phyloP scores from a whole-genome alignment of 2,888 invertebrate species.

The Bellardia pandia region DNA sequence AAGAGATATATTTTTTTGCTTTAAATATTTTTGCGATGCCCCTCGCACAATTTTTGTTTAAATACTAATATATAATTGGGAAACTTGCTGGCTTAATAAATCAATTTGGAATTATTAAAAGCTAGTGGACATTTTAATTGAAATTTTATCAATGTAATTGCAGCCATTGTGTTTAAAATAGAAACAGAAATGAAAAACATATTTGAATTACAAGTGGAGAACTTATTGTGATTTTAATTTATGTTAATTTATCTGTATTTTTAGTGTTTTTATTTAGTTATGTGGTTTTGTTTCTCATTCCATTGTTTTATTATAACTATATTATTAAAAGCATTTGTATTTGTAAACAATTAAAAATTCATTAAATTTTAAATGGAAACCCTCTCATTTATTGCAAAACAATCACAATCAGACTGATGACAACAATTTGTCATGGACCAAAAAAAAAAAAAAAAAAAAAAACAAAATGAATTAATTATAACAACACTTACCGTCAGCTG shows the following conservation, averaged over 20 bases:
- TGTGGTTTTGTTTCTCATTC: conserved; percentile 39
- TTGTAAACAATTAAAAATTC: conserved; percentile 59
- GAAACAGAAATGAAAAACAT: conserved; percentile 33
- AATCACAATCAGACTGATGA: conserved; percentile 32
- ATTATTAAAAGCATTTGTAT: conserved; percentile 41
- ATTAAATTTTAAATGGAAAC: conserved; percentile 53
- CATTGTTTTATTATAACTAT: conserved; percentile 29
- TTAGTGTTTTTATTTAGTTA: conserved; percentile 34
- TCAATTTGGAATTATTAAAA: conserved; percentile 62
- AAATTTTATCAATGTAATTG: conserved; percentile 70
- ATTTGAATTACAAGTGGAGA: conserved; percentile 42
- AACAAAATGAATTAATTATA: conserved; percentile 20
- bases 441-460: conserved; percentile 33
- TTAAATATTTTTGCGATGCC: no score
- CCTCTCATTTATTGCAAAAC: conserved; percentile 29
- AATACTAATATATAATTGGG: conserved; percentile 14
- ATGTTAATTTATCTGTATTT: conserved; percentile 60
- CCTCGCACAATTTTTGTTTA: neutral
- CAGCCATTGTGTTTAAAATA: conserved; percentile 51
- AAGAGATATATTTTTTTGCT: no score
- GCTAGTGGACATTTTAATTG: conserved; percentile 63
- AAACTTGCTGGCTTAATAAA: conserved; percentile 43
- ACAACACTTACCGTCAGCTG: conserved; percentile 12
- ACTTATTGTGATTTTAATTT: conserved; percentile 61
- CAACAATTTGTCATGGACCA: conserved; percentile 29